Base-by-base conservation (phyloP, 2,888 invertebrate genomes). In the Papilio demoleus region DNA sequence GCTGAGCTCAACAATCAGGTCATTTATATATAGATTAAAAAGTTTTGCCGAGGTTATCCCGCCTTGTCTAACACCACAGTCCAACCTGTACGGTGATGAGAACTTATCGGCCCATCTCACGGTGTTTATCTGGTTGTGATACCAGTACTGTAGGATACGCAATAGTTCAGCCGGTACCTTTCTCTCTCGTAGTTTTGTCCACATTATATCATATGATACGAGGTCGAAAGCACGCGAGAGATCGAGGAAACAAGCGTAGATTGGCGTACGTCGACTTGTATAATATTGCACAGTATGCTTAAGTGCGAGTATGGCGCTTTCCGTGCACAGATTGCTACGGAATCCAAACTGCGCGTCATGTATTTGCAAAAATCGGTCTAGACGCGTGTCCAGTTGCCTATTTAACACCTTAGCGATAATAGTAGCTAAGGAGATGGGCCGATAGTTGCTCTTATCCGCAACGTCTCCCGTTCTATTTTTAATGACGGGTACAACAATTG, bases 391-490 rank as follows among this genome's bases (percentile, higher is more conserved):
- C 38, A 74, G 70, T 68, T 76, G 9, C 60, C 73, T 61, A 47
- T 75, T 75, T 27, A 74, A 34, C 36, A 73, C 70, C 61, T 74
- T 74, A 5, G 74, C 73, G 9, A 72, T 58, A 9, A 74, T 64
- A 27, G 74, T 74, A 14, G 75, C 74, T 9, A 74, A 59, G 1
- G 73, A 75, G 6, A 74, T 74, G 3, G 73, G 75, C 19, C 74
- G 68, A 58, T 75, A 77, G 61, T 77, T 75, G 4, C 8, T 34
- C 31, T 31, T 62, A 47, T 72, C 72, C 2, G 63, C 64, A 4
- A 59, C 19, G 67, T 74, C 74, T 17, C 72, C 73, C 1, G 74
- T 73, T 50, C 67, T 72, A 53, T 74, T 74, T 69, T 75, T 75
- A 6, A 73, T 59, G 5, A 74, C 70, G 0, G 74, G 74, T 9